A percentile compares a stretch with the other conserved stretches of the same genome.
These are phyloP conservation scores for Condylura cristata DNA, from an alignment of 2,113 vertebrate species.

Conservation along the genomic window DNA sequence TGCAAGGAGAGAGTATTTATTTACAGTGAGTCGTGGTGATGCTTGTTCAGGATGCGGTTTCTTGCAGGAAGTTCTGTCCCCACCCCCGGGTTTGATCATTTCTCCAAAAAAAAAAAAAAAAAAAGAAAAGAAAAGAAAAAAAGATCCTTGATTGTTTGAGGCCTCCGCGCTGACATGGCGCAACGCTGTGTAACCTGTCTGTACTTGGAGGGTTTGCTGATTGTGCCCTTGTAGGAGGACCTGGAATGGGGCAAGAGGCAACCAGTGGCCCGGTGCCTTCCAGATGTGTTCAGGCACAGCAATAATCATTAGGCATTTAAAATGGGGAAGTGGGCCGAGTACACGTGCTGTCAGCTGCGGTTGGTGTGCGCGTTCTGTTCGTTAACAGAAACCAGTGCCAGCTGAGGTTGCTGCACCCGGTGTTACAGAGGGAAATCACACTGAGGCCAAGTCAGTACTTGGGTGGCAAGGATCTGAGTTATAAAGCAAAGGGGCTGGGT, in stretches of 20 bases:
- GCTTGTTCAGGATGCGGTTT: constrained; percentile 99
- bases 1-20: constrained; percentile 97
- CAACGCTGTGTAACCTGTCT: constrained; percentile 87
- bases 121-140: constrained; percentile 71
- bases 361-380: background rate
- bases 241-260: constrained; percentile 83
- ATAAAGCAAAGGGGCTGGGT: background rate
- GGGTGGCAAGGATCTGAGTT: background rate
- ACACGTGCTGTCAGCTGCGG: constrained; percentile 46
- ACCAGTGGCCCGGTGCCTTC: constrained; percentile 79
- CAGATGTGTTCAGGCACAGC: constrained; percentile 68
- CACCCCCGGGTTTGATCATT: constrained; percentile 91
- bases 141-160: constrained; percentile 86
- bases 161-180: constrained; percentile 82
- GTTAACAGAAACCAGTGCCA: constrained; percentile 60
- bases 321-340: constrained; percentile 72
- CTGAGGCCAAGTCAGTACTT: background rate
- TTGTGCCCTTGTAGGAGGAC: constrained; percentile 83
- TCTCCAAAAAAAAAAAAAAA: constrained; percentile 79
- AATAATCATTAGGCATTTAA: constrained; percentile 72
- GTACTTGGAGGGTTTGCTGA: constrained; percentile 81
- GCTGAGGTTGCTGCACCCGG: background rate
- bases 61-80: constrained; percentile 96
- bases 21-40: constrained; percentile 97
- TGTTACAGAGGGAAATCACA: constrained; percentile 22